These are phyloP conservation scores for Calonectris borealis DNA, from an alignment of 2,113 vertebrate genomes.

Conservation along the genomic window DNA sequence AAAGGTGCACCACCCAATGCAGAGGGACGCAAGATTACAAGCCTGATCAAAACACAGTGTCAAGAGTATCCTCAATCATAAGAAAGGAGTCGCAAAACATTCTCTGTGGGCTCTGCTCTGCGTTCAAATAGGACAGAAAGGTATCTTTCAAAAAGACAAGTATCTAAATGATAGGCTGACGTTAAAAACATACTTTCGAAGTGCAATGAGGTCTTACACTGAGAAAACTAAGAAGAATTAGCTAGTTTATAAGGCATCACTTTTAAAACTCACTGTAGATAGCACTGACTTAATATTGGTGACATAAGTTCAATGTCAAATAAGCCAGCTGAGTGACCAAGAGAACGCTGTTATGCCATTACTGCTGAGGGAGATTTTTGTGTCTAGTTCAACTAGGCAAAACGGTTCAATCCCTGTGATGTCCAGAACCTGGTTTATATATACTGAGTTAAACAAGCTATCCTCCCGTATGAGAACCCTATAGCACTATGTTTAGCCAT, in stretches of 20 bases:
- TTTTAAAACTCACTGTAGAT: background rate
- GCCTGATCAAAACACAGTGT: background rate
- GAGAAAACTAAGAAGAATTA: background rate
- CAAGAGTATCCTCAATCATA: background rate
- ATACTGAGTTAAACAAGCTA: background rate
- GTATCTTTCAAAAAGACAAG: background rate
- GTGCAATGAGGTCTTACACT: background rate
- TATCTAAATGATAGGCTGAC: background rate
- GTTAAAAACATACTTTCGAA: background rate
- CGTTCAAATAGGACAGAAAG: background rate
- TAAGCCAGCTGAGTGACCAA: background rate
- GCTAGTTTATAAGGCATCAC: background rate
- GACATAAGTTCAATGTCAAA: background rate
- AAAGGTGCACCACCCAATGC: background rate
- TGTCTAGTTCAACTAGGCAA: background rate
- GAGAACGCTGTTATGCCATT: background rate
- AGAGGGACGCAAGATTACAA: background rate
- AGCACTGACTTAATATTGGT: background rate
- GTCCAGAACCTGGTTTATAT: background rate
- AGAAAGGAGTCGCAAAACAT: background rate
- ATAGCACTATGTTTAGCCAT: background rate
- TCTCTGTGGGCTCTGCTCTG: background rate
- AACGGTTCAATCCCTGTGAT: fast-evolving
- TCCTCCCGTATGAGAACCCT: background rate
- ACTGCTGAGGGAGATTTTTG: background rate